Percentiles rank a stretch among this genome's conserved stretches.
phyloP scores from a whole-genome alignment of 1,140 invertebrate species.

The Drosophila saltans region DNA sequence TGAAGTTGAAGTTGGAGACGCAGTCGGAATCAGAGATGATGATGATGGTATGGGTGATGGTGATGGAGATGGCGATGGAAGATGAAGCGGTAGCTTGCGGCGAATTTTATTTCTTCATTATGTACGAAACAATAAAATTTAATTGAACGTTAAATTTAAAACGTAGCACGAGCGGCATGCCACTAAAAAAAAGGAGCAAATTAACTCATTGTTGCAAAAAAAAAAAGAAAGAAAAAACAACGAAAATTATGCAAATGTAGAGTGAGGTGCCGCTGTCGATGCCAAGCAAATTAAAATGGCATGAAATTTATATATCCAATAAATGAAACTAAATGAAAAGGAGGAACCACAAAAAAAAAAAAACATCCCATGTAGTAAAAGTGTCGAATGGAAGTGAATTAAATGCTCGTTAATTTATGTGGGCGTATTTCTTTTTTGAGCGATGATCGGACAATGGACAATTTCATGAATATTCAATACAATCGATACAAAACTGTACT shows the following conservation, averaged over 20 bases:
- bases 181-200: constrained; percentile 55
- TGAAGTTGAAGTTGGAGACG: constrained; percentile 1
- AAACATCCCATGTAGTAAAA: constrained; percentile 38
- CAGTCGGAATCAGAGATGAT: neutral
- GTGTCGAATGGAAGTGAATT: constrained; percentile 56
- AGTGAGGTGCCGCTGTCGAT: constrained; percentile 42
- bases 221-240: too few relatives aligned
- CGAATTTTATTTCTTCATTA: constrained; percentile 67
- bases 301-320: constrained; percentile 56
- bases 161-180: constrained; percentile 54
- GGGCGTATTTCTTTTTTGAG: constrained; percentile 50
- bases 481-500: constrained; percentile 10
- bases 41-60: neutral
- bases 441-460: constrained; percentile 10
- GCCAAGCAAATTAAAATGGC: constrained; percentile 51
- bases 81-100: constrained; percentile 41
- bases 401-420: constrained; percentile 64
- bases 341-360: neutral
- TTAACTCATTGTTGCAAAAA: constrained; percentile 56
- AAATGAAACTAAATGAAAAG: constrained; percentile 39
- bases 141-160: constrained; percentile 70
- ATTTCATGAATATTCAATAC: constrained; percentile 21
- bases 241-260: constrained; percentile 59
- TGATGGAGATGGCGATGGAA: neutral
- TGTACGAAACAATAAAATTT: constrained; percentile 67